These are phyloP conservation scores for Arctia plantaginis DNA, from an alignment of 2,888 invertebrate genomes.

Conservation along the genomic window DNA sequence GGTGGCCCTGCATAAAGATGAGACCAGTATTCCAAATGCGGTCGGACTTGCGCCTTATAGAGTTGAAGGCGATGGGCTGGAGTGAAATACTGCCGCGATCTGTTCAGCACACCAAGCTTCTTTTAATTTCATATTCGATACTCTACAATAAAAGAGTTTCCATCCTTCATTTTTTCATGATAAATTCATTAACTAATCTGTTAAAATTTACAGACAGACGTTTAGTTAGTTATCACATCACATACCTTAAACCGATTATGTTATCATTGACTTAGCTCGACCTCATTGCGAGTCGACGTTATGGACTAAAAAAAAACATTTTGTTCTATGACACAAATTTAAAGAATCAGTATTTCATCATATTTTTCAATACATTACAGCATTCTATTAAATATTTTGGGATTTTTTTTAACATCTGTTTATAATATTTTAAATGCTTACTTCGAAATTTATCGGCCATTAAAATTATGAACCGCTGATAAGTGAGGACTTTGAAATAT, in stretches of 20 bases:
- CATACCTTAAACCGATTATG: constrained; percentile 10
- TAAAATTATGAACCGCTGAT: constrained; percentile 27
- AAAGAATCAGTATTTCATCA: background rate
- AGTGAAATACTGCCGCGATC: too few species aligned
- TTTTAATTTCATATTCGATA: background rate
- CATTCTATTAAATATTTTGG: constrained; percentile 1
- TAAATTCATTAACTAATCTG: background rate
- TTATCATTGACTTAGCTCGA: constrained; percentile 18
- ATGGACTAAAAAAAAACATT: background rate
- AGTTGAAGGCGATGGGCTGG: too few species aligned
- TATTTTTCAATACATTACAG: background rate
- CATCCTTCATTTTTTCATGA: background rate
- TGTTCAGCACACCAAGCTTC: too few species aligned
- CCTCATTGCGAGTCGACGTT: constrained; percentile 2
- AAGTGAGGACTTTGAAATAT: constrained; percentile 12
- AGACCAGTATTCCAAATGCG: too few species aligned
- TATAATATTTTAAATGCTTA: constrained; percentile 1
- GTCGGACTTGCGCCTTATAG: too few species aligned
- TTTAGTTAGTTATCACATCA: background rate
- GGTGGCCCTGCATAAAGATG: too few species aligned
- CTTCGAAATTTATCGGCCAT: constrained; percentile 21
- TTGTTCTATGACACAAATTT: background rate
- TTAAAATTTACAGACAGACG: background rate
- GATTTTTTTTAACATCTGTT: constrained; percentile 1
- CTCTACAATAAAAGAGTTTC: background rate